phyloP scores from a whole-genome alignment of 92 coral and sea anemone species.

The Paragorgia papillata region DNA sequence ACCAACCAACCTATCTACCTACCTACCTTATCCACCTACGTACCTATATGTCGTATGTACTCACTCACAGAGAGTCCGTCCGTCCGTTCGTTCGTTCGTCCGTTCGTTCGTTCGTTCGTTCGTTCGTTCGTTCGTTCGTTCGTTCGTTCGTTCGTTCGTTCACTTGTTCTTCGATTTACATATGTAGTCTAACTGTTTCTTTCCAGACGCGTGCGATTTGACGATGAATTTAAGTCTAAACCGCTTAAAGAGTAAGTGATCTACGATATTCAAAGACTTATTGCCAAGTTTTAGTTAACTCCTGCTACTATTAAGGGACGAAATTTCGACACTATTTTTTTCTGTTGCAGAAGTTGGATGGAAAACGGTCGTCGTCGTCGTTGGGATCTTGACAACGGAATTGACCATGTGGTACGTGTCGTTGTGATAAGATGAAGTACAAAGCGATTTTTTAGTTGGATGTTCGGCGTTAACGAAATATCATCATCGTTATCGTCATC shows the following conservation, averaged over 20 bases:
- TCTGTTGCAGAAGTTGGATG: slow-evolving; percentile 11
- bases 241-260: slow-evolving; percentile 26
- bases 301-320: not conserved
- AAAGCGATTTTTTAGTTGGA: not conserved
- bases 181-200: not conserved
- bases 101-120: too few relatives aligned
- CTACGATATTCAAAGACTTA: not conserved
- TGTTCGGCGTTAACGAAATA: not conserved
- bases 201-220: slow-evolving; percentile 31
- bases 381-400: not conserved
- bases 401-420: not conserved
- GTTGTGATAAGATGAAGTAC: not conserved
- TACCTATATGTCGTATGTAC: too few relatives aligned
- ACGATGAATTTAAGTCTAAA: not conserved
- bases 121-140: slow-evolving; percentile 2
- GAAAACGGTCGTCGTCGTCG: slow-evolving; percentile 31
- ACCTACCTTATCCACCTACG: too few relatives aligned
- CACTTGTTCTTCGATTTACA: not conserved
- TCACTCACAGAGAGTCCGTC: too few relatives aligned
- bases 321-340: not conserved
- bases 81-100: too few relatives aligned
- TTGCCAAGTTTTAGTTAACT: not conserved
- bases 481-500: too few relatives aligned
- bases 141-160: not conserved
- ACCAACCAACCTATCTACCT: too few relatives aligned